phyloP scores from a whole-genome alignment of 2,797 vertebrate genomes.

The Neomorphus geoffroyi region DNA sequence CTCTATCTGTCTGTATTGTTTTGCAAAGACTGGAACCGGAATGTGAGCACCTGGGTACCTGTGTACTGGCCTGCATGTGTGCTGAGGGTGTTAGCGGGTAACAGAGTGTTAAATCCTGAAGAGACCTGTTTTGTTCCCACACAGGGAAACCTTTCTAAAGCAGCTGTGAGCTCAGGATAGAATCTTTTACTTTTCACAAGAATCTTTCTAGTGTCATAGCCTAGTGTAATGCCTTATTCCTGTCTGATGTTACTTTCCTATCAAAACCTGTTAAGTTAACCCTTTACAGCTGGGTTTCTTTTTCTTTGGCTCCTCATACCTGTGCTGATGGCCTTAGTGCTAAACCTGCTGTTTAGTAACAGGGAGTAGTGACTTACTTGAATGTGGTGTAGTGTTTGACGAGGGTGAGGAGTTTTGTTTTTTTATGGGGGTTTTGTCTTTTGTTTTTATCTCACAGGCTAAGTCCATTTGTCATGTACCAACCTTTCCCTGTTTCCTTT shows the following conservation, averaged over 20 bases:
- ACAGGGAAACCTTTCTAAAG: neutral
- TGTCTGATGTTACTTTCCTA: neutral
- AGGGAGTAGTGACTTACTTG: neutral
- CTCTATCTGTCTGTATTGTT: neutral
- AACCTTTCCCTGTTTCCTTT: neutral
- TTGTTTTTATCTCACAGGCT: neutral
- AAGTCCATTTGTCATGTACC: neutral
- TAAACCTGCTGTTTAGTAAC: neutral
- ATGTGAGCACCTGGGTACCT: neutral
- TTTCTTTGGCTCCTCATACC: neutral
- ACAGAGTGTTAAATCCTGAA: neutral
- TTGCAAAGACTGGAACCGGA: neutral
- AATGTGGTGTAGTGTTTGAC: neutral
- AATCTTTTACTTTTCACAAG: neutral
- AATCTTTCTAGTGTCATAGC: neutral
- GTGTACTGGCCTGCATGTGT: fast-evolving
- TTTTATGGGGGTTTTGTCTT: neutral
- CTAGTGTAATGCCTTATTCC: neutral
- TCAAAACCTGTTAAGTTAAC: neutral
- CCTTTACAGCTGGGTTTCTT: neutral
- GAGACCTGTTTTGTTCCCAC: fast-evolving
- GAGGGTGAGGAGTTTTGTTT: neutral
- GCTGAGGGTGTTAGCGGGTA: neutral
- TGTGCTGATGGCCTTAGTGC: neutral
- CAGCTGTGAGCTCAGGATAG: neutral